These are phyloP conservation scores for Cinclus mexicanus DNA, from an alignment of 2,113 vertebrate genomes.

Conservation along the genomic window DNA sequence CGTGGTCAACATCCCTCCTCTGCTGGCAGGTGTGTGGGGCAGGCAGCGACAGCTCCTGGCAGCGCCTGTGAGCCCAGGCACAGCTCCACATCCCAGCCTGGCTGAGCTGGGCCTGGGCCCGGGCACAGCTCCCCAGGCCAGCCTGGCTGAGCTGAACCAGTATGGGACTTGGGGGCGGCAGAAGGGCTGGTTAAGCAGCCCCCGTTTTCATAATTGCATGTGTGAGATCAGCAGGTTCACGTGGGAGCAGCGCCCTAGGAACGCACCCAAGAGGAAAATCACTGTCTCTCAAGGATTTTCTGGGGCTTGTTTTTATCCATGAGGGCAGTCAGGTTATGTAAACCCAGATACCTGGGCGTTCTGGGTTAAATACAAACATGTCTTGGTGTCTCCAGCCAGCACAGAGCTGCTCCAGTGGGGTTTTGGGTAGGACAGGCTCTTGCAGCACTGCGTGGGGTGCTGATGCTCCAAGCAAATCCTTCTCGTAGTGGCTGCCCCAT, in stretches of 20 bases:
- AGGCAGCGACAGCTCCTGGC: neutral
- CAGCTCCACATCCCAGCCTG: neutral
- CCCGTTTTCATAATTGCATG: neutral
- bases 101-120: neutral
- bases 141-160: neutral
- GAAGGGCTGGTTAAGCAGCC: neutral
- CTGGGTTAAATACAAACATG: neutral
- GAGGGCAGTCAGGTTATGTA: neutral
- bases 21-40: accelerated
- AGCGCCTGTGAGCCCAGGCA: accelerated
- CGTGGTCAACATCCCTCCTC: neutral
- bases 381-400: neutral
- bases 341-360: neutral
- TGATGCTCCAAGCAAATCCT: neutral
- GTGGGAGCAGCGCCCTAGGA: neutral
- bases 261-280: neutral
- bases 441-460: accelerated
- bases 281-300: neutral
- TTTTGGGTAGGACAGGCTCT: neutral
- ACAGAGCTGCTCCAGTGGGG: accelerated
- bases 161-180: accelerated
- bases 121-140: neutral
- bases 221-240: neutral
- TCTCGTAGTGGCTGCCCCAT: neutral
- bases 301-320: neutral